phyloP scores from a whole-genome alignment of 2,888 invertebrate genomes.

The Watsonalla binaria region DNA sequence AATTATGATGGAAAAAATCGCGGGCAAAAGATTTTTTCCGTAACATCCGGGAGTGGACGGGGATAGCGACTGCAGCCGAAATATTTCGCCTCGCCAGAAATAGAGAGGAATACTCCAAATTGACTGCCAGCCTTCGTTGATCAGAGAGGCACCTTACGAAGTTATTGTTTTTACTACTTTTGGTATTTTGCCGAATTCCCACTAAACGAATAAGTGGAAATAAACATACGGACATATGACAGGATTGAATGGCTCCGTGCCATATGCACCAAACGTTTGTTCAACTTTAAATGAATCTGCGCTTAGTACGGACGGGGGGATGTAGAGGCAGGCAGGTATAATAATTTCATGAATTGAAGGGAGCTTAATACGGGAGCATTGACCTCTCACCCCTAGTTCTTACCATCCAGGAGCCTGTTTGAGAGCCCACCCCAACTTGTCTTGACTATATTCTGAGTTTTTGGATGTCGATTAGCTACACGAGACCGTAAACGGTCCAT shows the following conservation, averaged over 20 bases:
- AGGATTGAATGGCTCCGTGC: not conserved
- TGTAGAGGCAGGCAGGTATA: slow-evolving; percentile 36
- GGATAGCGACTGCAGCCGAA: too few species aligned
- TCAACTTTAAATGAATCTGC: slow-evolving; percentile 20
- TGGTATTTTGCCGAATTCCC: not conserved
- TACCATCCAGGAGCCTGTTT: slow-evolving; percentile 42
- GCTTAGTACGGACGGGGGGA: slow-evolving; percentile 18
- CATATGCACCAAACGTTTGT: not conserved
- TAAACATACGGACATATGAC: not conserved
- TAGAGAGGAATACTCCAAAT: too few species aligned
- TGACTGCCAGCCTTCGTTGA: too few species aligned
- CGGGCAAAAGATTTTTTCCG: too few species aligned
- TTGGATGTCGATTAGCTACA: too few species aligned
- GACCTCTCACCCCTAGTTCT: slow-evolving; percentile 67
- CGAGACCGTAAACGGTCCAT: too few species aligned
- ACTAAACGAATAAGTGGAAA: not conserved
- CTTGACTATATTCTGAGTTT: slow-evolving; percentile 27
- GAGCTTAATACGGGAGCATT: slow-evolving; percentile 47
- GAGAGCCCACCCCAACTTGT: slow-evolving; percentile 32
- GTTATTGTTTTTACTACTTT: too few species aligned
- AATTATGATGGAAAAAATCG: too few species aligned
- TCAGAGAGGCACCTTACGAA: too few species aligned
- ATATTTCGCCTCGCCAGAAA: too few species aligned
- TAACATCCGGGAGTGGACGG: too few species aligned
- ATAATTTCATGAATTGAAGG: slow-evolving; percentile 47